Evolutionary conservation across 2,888 invertebrate species (phyloP).

Genomic region (Liodrosophila aerea): DNA sequence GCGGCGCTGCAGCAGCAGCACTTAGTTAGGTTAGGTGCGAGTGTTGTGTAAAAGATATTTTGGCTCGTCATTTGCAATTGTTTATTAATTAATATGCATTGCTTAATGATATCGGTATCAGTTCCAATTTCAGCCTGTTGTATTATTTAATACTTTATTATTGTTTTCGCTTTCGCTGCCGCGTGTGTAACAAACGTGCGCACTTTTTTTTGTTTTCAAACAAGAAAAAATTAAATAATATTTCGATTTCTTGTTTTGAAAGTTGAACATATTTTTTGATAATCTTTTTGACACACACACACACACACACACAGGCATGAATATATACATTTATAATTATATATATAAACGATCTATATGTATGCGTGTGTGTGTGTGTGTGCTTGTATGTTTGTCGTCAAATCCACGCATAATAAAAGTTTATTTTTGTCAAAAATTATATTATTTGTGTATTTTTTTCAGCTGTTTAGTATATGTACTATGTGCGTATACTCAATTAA

Average conservation of each 20-base stretch:
- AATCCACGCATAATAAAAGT: conserved; percentile 73
- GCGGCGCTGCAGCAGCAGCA: conserved; percentile 36
- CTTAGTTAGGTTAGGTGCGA: conserved; percentile 73
- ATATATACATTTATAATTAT: conserved; percentile 29
- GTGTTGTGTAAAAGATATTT: conserved; percentile 73
- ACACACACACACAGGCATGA: conserved; percentile 4
- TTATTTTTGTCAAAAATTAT: conserved; percentile 66
- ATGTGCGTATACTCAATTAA: conserved; percentile 22
- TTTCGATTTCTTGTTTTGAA: conserved; percentile 42
- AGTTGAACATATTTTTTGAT: conserved; percentile 52
- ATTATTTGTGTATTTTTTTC: conserved; percentile 22
- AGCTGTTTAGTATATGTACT: background rate
- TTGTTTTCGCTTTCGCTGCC: conserved; percentile 46
- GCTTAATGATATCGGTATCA: conserved; percentile 25
- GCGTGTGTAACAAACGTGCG: conserved; percentile 75
- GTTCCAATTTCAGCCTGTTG: too few relatives aligned
- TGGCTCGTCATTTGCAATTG: conserved; percentile 41
- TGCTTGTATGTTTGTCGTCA: conserved; percentile 41
- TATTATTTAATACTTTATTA: conserved; percentile 12
- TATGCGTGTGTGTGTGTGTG: conserved; percentile 23
- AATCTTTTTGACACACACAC: conserved; percentile 61
- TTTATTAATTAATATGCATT: conserved; percentile 55
- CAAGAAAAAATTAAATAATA: conserved; percentile 12
- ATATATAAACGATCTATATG: conserved; percentile 25
- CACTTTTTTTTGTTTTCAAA: conserved; percentile 40